Evolutionary conservation across 2,888 invertebrate species (phyloP).

Genomic region (Ophonus ardosiacus): DNA sequence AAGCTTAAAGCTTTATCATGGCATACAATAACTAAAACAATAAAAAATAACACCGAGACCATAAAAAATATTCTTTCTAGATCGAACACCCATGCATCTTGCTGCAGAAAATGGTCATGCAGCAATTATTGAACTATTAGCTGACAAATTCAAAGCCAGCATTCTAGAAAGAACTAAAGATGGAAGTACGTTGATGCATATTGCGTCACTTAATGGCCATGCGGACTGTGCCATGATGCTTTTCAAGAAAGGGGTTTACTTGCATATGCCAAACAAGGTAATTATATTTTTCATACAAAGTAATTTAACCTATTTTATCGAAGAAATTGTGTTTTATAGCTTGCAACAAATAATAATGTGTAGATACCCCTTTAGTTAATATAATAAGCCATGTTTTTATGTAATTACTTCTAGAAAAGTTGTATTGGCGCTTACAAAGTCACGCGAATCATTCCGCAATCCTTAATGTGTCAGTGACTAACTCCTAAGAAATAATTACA

Average conservation of each 20-base stretch:
- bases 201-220: slow-evolving; percentile 97
- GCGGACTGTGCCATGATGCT: slow-evolving; percentile 99
- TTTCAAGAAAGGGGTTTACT: slow-evolving; percentile 98
- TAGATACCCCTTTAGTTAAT: slow-evolving; percentile 15
- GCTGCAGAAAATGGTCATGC: slow-evolving; percentile 99
- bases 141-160: slow-evolving; percentile 98
- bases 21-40: neutral
- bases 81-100: slow-evolving; percentile 97
- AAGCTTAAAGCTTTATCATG: neutral
- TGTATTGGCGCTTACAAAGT: slow-evolving; percentile 18
- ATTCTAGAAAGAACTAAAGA: slow-evolving; percentile 98
- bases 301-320: neutral
- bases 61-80: slow-evolving; percentile 74
- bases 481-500: slow-evolving; percentile 56
- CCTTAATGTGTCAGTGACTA: slow-evolving; percentile 52
- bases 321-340: neutral
- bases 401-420: slow-evolving; percentile 38
- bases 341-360: slow-evolving; percentile 22
- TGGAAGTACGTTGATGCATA: slow-evolving; percentile 98
- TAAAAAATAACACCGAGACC: neutral
- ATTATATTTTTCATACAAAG: slow-evolving; percentile 30
- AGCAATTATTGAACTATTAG: slow-evolving; percentile 94
- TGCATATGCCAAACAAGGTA: slow-evolving; percentile 99
- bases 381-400: slow-evolving; percentile 39
- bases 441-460: slow-evolving; percentile 55